phyloP scores from a whole-genome alignment of 2,113 vertebrate species.

The Alaudala cheleensis region DNA sequence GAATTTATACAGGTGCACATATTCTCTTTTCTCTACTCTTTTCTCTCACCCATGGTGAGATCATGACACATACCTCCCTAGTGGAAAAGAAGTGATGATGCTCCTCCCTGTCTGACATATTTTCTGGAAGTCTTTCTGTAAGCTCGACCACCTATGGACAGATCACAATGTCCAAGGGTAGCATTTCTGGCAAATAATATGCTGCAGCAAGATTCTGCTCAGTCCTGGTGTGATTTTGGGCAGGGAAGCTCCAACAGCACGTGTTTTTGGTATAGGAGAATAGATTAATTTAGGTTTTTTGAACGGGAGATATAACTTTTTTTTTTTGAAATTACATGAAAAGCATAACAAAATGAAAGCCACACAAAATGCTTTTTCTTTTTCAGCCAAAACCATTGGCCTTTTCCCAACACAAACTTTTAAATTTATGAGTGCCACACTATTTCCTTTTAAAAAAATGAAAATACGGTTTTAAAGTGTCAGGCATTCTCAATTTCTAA shows the following conservation, averaged over 20 bases:
- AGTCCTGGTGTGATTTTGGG: neutral
- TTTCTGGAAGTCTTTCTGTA: neutral
- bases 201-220: neutral
- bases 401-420: neutral
- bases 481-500: neutral
- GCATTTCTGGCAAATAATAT: neutral
- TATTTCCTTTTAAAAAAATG: neutral
- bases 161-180: neutral
- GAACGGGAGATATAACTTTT: neutral
- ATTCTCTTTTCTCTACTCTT: neutral
- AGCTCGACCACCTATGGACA: neutral
- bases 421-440: neutral
- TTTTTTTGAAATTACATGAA: neutral
- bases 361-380: neutral
- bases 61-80: neutral
- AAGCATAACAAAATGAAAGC: neutral
- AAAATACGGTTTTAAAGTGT: neutral
- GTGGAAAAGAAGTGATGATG: neutral
- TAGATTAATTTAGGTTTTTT: neutral
- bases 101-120: neutral
- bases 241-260: neutral
- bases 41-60: neutral
- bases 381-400: neutral
- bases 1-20: neutral
- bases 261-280: neutral